A percentile compares a stretch with the other conserved stretches of the same genome.
Conservation (phyloP, 2,113 vertebrate species). For the Odontesthes bonariensis region DNA sequence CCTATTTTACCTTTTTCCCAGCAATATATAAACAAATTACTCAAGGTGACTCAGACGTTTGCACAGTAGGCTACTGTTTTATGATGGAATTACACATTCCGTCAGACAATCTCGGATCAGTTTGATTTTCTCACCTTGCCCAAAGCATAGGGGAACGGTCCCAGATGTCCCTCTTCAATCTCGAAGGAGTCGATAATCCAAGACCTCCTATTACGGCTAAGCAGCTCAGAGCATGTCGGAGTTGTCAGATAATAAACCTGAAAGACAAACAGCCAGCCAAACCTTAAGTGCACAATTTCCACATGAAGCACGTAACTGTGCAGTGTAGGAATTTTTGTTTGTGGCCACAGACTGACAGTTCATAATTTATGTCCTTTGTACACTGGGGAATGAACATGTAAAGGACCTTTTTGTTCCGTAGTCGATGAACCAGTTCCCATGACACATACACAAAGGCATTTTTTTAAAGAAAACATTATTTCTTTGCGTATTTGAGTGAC, state of each 20-base stretch:
- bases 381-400: neutral
- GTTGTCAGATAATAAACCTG: conserved; percentile 42
- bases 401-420: neutral
- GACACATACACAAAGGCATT: neutral
- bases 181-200: conserved; percentile 72
- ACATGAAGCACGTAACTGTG: neutral
- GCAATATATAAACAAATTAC: too few relatives aligned
- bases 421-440: conserved; percentile 12
- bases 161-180: conserved; percentile 68
- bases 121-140: conserved; percentile 61
- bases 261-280: conserved; percentile 12
- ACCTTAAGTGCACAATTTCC: neutral
- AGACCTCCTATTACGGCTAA: conserved; percentile 53
- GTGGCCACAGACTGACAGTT: neutral
- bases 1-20: too few relatives aligned
- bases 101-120: neutral
- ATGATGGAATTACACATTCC: too few relatives aligned
- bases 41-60: too few relatives aligned
- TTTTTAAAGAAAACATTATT: neutral
- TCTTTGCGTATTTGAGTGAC: neutral
- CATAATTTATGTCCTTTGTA: neutral
- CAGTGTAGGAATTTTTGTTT: neutral
- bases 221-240: conserved; percentile 28
- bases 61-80: too few relatives aligned
- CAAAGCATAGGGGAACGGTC: conserved; percentile 73